phyloP scores from a whole-genome alignment of 2,888 invertebrate species.

The Sarcophaga rosellei region DNA sequence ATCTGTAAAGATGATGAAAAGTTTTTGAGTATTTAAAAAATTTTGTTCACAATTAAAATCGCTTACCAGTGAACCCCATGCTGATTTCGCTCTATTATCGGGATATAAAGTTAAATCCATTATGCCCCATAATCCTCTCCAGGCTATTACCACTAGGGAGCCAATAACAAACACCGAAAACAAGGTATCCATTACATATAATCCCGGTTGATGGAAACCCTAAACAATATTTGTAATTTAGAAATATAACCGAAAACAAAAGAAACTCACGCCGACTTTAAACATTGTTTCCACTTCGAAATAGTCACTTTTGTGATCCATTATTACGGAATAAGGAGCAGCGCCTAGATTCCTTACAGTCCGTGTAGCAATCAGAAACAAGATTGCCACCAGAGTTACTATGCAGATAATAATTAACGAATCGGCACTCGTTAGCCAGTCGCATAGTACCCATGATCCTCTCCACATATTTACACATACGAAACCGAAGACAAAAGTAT shows the following conservation, averaged over 20 bases:
- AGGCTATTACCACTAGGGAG: slow-evolving; percentile 92
- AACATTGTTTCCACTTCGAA: slow-evolving; percentile 94
- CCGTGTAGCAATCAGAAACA: slow-evolving; percentile 86
- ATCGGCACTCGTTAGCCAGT: slow-evolving; percentile 86
- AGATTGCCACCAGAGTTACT: slow-evolving; percentile 85
- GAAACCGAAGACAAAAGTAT: slow-evolving; percentile 89
- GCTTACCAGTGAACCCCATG: slow-evolving; percentile 90
- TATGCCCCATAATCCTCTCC: slow-evolving; percentile 93
- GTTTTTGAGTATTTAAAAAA: neutral
- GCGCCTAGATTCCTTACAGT: slow-evolving; percentile 90
- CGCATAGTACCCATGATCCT: slow-evolving; percentile 89
- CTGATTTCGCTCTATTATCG: slow-evolving; percentile 85
- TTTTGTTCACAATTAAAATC: slow-evolving; percentile 1
- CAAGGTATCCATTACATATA: slow-evolving; percentile 91
- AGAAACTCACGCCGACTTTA: slow-evolving; percentile 87
- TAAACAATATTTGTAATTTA: slow-evolving; percentile 80
- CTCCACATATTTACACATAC: slow-evolving; percentile 94
- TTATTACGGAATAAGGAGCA: slow-evolving; percentile 89
- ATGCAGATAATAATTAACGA: slow-evolving; percentile 83
- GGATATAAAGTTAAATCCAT: slow-evolving; percentile 91
- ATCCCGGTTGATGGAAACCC: slow-evolving; percentile 86
- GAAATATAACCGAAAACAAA: neutral
- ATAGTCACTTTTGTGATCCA: slow-evolving; percentile 89
- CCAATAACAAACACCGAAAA: slow-evolving; percentile 93
- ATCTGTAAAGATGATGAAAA: slow-evolving; percentile 71